Base-by-base conservation (phyloP, 1,140 invertebrate species). In the Diorhabda elongata region DNA sequence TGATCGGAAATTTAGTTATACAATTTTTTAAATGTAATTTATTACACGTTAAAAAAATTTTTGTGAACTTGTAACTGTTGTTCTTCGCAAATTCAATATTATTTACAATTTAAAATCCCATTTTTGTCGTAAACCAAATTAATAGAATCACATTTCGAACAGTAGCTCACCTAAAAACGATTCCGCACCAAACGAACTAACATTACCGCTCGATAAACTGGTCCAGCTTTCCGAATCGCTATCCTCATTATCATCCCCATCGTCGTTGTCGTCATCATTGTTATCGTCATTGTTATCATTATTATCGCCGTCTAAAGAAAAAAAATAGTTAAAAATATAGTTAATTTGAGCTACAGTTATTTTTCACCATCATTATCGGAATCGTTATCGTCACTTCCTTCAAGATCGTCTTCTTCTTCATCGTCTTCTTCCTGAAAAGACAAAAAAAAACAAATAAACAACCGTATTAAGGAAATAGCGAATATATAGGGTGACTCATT, bases 391-490 rank as follows among this genome's bases (percentile, higher is more conserved):
- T 86, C 85, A 3, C 82, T 83, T 3, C 84, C 82, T 44, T 83
- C 84, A 44, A 83, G 83, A 3, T 83, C 76, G 57, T 78, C 74
- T 4, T 89, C 89, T 58, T 90, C 89, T n/a, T 90, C 89, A 41
- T 90, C 88, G 44, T 91, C 89, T 64, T 90, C 89, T 69, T 90
- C 86, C 82, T 85, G 75, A 66, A 76, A 78, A 66, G 58, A 69
- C 69, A 69, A 67, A 47, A 59, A 61, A 72, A 52, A 52, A 52
- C 47, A 52, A 52, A 52, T 52, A 8, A 52, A 52, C 6, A 8
- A 52, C 47, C 47, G 6, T 26, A 26, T 26, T 2, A 26, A 26
- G 1, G 1, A 26, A 26, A 26, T 26, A 26, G 26, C 26, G 1
- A 26, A 26, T 26, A 26, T 26, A 26, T 26, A 26, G 26, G 26